Evolutionary conservation across 2,888 invertebrate genomes (phyloP), one percentile per base, ranked within the genome.

Genomic region (Caenorhabditis sp.): DNA sequence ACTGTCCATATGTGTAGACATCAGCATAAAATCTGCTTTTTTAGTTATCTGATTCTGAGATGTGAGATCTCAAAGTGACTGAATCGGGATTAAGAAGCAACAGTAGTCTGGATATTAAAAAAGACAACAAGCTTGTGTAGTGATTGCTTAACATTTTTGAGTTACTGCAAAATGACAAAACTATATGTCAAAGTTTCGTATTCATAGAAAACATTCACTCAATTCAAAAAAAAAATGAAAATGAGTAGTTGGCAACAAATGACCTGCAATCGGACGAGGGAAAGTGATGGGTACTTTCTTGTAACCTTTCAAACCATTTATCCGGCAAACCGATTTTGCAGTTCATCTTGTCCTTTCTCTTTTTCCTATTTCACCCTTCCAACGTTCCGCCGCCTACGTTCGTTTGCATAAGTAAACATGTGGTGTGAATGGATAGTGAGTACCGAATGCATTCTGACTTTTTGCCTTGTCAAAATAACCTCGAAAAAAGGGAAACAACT

Each of bases 311-410:
- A 35, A 47, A 28, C n/a, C 40, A n/a, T 15, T 40, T 20, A 35
- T 61, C 70, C 60, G 53, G 56, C 13, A 67, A 65, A 69, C 69
- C 78, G 60, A 64, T 65, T 65, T 69, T 60, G 44, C 55, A n/a
- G n/a, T n/a, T n/a, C 61, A 51, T 56, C 35, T 32, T 26, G n/a
- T 69, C 47, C 32, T 62, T 44, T 53, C 60, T 58, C 64, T 47
- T 62, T 64, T 24, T 35, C 26, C 24, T n/a, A 9, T 9, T 44
- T 62, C 55, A 1, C 40, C n/a, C 20, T 13, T 26, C 37, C 5
- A 15, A 37, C 15, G 32, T 18, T 50, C 47, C 15, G n/a, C n/a
- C n/a, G n/a, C n/a, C n/a, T n/a, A n/a, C n/a, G n/a, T n/a, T n/a
- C n/a, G 35, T 15, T 37, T 26, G 67, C 61, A 60, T 76, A 64